Base-by-base conservation (phyloP, 1,140 invertebrate genomes). In the Bombus superbus region DNA sequence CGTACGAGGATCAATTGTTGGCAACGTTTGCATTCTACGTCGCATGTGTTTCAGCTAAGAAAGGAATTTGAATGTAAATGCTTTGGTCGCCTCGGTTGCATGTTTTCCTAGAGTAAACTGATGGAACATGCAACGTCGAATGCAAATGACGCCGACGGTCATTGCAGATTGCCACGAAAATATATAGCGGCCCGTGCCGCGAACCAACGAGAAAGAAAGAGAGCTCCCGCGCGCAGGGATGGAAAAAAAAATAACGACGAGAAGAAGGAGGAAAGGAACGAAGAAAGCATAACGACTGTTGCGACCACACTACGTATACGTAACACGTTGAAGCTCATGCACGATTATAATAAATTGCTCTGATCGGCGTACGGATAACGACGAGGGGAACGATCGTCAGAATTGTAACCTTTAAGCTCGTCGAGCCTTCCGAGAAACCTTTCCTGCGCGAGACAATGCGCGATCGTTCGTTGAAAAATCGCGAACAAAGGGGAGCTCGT, bases 71-170 rank as follows among this genome's bases (percentile, higher is more conserved):
- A 90, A 91, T 91, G 89, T 91, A 91, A 91, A 91, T 90, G 84
- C 90, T 86, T 84, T 71, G 86, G 89, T 86, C 86, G 89, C 89
- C 77, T 88, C 81, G 86, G 77, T 91, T 90, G 90, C 90, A 90
- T 88, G 90, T 85, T 91, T 90, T 91, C 89, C 86, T 88, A 90
- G 90, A 85, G 89, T 91, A 91, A 91, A 91, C 90, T 88, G 90
- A 91, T 90, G 89, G 84, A 84, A 86, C 90, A 91, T 90, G 90
- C 90, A 91, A 90, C 90, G 87, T 90, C 90, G 89, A 91, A 91
- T 91, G 90, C 89, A 91, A 91, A 91, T 88, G 87, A 91, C 87
- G 84, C 77, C 68, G 89, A 57, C 90, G 84, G 84, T 90, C 90
- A 91, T 91, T 90, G 89, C 89, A 86, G 89, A 90, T 90, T 91